phyloP scores from a whole-genome alignment of 1,140 invertebrate species.

The Cydia pomonella region DNA sequence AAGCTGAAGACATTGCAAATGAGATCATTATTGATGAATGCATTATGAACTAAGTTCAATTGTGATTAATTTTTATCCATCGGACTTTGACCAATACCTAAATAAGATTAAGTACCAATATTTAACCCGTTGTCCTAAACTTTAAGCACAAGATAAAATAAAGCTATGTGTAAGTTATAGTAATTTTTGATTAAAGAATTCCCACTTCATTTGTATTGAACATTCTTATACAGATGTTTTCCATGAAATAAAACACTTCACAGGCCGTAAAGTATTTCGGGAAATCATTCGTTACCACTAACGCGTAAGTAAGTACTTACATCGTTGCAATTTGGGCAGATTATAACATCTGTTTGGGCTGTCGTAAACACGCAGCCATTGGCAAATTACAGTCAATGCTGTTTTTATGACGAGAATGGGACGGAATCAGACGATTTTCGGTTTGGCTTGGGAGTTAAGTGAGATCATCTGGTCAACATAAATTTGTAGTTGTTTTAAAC shows the following conservation, averaged over 20 bases:
- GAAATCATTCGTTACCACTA: background rate
- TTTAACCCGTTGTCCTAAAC: background rate
- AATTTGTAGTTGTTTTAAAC: background rate
- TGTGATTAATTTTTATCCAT: background rate
- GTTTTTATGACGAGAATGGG: slow-evolving; percentile 21
- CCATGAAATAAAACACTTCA: background rate
- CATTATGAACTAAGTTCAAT: background rate
- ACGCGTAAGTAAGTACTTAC: too few relatives aligned
- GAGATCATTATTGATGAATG: slow-evolving; percentile 19
- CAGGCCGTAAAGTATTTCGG: background rate
- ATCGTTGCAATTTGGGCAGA: background rate
- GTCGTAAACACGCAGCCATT: background rate
- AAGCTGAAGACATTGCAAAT: background rate
- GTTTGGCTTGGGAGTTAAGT: background rate
- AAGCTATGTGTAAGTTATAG: background rate
- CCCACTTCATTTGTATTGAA: background rate
- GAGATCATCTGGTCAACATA: background rate
- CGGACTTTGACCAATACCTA: background rate
- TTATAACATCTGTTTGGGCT: slow-evolving; percentile 7
- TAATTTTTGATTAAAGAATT: background rate
- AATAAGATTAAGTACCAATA: background rate
- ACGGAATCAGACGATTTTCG: background rate
- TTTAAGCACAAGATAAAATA: background rate
- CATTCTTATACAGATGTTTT: background rate
- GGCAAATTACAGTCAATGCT: slow-evolving; percentile 16